phyloP scores from a whole-genome alignment of 2,797 vertebrate species.

The Siniperca scherzeri region DNA sequence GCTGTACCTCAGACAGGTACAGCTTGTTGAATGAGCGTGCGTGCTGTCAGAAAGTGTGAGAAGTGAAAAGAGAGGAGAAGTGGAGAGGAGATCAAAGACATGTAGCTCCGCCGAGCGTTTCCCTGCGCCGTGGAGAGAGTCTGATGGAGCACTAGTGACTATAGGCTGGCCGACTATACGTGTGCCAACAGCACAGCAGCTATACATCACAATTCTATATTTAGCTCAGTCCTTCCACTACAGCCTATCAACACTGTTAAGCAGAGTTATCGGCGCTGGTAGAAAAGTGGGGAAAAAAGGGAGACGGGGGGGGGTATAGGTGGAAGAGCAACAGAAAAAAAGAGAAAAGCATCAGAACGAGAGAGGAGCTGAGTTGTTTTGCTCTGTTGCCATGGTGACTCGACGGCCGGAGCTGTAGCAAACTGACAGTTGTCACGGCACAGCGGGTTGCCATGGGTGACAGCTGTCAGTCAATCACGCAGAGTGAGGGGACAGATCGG shows the following conservation, averaged over 20 bases:
- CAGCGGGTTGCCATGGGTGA: slow-evolving; percentile 78
- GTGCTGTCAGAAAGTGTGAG: slow-evolving; percentile 61
- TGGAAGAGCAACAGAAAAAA: slow-evolving; percentile 36
- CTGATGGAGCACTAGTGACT: slow-evolving; percentile 63
- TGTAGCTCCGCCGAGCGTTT: slow-evolving; percentile 17
- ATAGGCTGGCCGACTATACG: slow-evolving; percentile 53
- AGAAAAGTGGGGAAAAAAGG: slow-evolving; percentile 31
- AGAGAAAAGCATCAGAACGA: slow-evolving; percentile 13
- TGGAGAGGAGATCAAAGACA: slow-evolving; percentile 69
- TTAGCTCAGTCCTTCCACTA: slow-evolving; percentile 76
- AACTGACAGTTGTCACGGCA: slow-evolving; percentile 77
- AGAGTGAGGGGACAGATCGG: slow-evolving; percentile 79
- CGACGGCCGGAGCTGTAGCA: slow-evolving; percentile 45
- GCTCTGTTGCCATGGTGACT: slow-evolving; percentile 79
- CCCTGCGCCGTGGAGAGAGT: slow-evolving; percentile 27
- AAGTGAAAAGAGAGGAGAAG: slow-evolving; percentile 29
- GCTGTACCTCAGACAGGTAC: slow-evolving; percentile 74
- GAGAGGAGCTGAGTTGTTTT: slow-evolving; percentile 72
- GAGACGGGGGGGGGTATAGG: slow-evolving; percentile 19
- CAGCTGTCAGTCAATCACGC: slow-evolving; percentile 83
- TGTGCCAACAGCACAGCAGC: slow-evolving; percentile 54
- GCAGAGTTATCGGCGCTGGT: slow-evolving; percentile 58
- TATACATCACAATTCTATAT: slow-evolving; percentile 77
- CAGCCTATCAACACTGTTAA: slow-evolving; percentile 70
- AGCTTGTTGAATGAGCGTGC: slow-evolving; percentile 78